Percentiles rank a stretch among this genome's conserved stretches.
These are phyloP conservation scores for Dicyema japonicum DNA, from an alignment of 1,140 invertebrate genomes.

Conservation along the genomic window DNA sequence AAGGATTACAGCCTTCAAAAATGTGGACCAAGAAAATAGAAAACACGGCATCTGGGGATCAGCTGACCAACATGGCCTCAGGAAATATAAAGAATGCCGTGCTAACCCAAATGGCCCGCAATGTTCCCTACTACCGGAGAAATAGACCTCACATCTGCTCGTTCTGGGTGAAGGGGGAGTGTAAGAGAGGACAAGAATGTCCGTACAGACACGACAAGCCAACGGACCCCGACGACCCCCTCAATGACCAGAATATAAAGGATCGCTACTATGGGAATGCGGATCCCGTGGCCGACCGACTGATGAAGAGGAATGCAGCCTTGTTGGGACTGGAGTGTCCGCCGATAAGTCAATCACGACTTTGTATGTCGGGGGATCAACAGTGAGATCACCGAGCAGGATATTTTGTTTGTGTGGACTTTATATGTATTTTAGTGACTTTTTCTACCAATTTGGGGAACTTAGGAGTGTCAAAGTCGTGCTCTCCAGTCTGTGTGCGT, in stretches of 20 bases:
- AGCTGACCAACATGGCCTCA: too few species aligned
- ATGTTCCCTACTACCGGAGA: conserved; percentile 84
- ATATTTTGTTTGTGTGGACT: too few species aligned
- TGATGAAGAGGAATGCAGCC: conserved; percentile 51
- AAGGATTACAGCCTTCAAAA: conserved; percentile 89
- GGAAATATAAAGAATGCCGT: too few species aligned
- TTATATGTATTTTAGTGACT: too few species aligned
- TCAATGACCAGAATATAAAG: conserved; percentile 94
- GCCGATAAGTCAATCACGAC: conserved; percentile 83
- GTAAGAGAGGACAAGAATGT: conserved; percentile 93
- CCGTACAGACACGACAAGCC: conserved; percentile 97
- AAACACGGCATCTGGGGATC: too few species aligned
- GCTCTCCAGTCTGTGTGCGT: conserved; percentile 68
- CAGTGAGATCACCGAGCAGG: conserved; percentile 57
- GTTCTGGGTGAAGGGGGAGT: conserved; percentile 98
- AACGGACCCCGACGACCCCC: conserved; percentile 87
- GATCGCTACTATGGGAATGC: conserved; percentile 88
- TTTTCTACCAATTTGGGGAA: conserved; percentile 97
- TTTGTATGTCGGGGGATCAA: conserved; percentile 52
- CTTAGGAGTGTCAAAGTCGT: conserved; percentile 65
- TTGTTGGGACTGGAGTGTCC: conserved; percentile 72
- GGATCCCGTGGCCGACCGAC: conserved; percentile 88
- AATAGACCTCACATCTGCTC: conserved; percentile 96
- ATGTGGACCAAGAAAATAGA: conserved; percentile 21
- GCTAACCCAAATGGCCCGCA: conserved; percentile 62